These are phyloP conservation scores for Martes martes DNA, from an alignment of 2,113 vertebrate species.

Conservation along the genomic window DNA sequence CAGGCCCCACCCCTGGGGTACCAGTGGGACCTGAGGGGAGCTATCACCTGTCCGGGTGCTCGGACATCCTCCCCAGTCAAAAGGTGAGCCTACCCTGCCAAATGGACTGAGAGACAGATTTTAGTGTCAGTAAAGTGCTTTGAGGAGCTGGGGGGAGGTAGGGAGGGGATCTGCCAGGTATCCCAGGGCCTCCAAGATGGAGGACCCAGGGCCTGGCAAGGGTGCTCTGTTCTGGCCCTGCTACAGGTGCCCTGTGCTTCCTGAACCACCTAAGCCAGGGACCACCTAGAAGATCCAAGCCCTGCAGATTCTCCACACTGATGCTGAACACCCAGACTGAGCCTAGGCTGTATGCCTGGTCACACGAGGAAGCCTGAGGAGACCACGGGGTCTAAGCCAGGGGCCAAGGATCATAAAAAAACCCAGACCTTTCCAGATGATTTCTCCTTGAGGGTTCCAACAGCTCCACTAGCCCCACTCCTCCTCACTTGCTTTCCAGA, in stretches of 20 bases:
- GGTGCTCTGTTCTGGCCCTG: background rate
- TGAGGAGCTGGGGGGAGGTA: background rate
- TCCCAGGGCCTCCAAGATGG: background rate
- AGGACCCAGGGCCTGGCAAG: background rate
- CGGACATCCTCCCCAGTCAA: background rate
- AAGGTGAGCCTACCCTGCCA: background rate
- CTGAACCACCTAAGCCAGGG: background rate
- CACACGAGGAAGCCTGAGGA: background rate
- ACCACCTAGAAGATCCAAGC: background rate
- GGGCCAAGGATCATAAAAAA: background rate
- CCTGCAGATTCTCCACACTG: background rate
- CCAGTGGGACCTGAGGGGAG: background rate
- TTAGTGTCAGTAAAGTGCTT: slow-evolving; percentile 37
- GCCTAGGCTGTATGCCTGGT: background rate
- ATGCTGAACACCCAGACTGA: background rate
- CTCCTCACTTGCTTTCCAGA: background rate
- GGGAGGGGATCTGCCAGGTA: background rate
- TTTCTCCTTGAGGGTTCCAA: background rate
- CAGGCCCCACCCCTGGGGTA: background rate
- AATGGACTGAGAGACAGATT: background rate
- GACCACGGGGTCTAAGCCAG: background rate
- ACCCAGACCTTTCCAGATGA: background rate
- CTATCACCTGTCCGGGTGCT: background rate
- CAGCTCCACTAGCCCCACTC: background rate
- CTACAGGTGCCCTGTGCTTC: background rate